Conservation (phyloP, 2,113 vertebrate genomes). For the Neofelis nebulosa region DNA sequence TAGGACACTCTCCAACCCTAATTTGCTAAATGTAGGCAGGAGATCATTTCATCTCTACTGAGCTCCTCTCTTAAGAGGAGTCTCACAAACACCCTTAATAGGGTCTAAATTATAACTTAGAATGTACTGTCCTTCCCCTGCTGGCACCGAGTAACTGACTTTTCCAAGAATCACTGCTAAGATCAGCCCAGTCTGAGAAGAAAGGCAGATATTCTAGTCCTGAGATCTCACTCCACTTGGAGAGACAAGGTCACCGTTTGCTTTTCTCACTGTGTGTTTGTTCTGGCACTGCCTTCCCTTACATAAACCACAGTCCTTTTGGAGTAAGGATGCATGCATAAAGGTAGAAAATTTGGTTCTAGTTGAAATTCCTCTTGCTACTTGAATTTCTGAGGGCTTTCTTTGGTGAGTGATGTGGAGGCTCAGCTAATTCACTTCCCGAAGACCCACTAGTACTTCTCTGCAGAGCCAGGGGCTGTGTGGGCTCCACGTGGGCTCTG, state of each 20-base stretch:
- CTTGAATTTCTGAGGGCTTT: background rate
- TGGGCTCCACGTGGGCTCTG: background rate
- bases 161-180: background rate
- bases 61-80: background rate
- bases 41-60: slow-evolving; percentile 34
- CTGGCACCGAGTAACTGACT: background rate
- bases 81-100: slow-evolving; percentile 15
- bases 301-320: background rate
- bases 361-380: background rate
- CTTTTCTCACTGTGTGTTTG: background rate
- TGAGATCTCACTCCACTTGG: background rate
- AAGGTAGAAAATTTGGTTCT: background rate
- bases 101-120: slow-evolving; percentile 6
- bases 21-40: slow-evolving; percentile 51
- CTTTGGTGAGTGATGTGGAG: background rate
- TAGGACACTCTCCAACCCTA: background rate
- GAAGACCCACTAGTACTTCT: background rate
- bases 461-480: background rate
- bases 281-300: background rate
- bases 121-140: background rate
- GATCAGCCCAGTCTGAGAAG: background rate
- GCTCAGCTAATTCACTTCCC: background rate
- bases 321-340: background rate
- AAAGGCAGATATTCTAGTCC: background rate
- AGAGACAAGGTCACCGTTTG: background rate